Evolutionary conservation across 2,888 invertebrate species (phyloP), one percentile per base, ranked within the genome.

Genomic region (Drosophila mulleri): DNA sequence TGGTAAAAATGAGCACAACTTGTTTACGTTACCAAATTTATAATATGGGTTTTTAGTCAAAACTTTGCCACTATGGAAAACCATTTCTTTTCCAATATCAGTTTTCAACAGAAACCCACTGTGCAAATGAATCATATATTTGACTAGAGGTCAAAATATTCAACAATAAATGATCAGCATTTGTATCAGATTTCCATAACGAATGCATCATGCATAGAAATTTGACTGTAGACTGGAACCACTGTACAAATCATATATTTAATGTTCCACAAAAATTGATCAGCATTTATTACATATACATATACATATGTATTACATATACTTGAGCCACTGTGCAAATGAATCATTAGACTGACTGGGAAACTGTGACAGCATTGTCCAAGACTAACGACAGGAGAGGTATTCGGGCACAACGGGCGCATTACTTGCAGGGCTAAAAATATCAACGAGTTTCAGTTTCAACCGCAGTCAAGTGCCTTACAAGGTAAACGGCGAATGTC

Each of bases 401-500:
- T 6, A 18, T 37, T 39, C 47, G 58, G 47, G 23, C 18, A 26
- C 23, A n/a, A 57, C 35, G 57, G 45, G 26, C 26, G 47, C 37
- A 50, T 32, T 16, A 37, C 16, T 37, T 37, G 61, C 68, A 72
- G 65, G 69, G 68, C 79, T 79, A 79, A 66, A 81, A 80, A 82
- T 82, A 76, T 71, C 60, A 70, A 69, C 73, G 42, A 70, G 84
- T 80, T 80, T 87, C 82, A 78, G 75, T 84, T 84, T 82, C 88
- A 78, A 82, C 87, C 87, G 87, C 83, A 86, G 52, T 69, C 83
- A 83, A 83, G 87, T 87, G 83, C 66, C 83, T 56, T 52, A 75
- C 84, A 83, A 83, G 87, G 83, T 81, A 67, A 67, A 62, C 61
- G 52, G 41, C 50, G 26, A 56, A 37, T 20, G 56, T 63, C 67